phyloP scores from a whole-genome alignment of 2,888 invertebrate genomes.

The Vanessa cardui region DNA sequence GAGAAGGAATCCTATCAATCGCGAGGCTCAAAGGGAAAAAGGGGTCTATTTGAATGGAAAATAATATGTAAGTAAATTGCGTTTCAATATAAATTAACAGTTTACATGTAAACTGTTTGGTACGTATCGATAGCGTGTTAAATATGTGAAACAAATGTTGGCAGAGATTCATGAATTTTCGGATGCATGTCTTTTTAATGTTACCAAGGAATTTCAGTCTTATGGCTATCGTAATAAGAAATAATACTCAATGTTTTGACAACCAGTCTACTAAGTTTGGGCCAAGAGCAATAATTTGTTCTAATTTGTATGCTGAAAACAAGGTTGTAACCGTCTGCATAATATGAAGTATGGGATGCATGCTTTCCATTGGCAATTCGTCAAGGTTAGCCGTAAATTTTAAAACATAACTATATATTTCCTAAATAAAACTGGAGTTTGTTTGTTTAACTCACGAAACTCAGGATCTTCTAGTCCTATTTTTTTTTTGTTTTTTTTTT shows the following conservation, averaged over 20 bases:
- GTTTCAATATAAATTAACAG: background rate
- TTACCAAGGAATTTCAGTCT: background rate
- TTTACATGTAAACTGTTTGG: background rate
- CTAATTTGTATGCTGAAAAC: conserved; percentile 24
- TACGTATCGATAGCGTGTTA: conserved; percentile 20
- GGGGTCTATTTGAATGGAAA: background rate
- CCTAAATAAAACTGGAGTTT: background rate
- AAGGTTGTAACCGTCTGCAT: conserved; percentile 13
- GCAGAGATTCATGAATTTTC: conserved; percentile 24
- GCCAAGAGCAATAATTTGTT: conserved; percentile 27
- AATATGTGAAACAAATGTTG: conserved; percentile 21
- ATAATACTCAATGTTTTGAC: background rate
- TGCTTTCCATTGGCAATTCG: conserved; percentile 13
- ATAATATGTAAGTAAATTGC: background rate
- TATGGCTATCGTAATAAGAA: background rate
- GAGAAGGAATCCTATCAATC: no score
- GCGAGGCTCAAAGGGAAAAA: no score
- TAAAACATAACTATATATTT: background rate
- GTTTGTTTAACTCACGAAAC: background rate
- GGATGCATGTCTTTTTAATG: background rate
- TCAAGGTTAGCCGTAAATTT: conserved; percentile 7
- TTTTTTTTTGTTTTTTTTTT: no score
- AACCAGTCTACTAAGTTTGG: background rate
- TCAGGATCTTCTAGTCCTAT: no score
- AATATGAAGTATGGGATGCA: conserved; percentile 3